Evolutionary conservation across 2,888 invertebrate species (phyloP).

Genomic region (Philopedon plagiatum): DNA sequence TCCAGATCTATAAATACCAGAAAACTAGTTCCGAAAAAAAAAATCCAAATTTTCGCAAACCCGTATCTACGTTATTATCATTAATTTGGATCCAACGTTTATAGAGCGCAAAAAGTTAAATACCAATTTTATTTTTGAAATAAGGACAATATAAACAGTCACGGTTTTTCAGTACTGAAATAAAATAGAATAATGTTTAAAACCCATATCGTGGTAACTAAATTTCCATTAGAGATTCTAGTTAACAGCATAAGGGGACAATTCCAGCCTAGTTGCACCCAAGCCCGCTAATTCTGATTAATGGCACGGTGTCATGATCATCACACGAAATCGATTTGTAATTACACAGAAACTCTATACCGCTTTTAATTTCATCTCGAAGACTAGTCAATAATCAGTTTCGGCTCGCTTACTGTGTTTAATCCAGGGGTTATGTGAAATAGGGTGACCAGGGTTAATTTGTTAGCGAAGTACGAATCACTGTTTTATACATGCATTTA

Average conservation of each 20-base stretch:
- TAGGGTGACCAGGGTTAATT: constrained; percentile 1
- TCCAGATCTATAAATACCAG: too few relatives aligned
- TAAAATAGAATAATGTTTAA: too few relatives aligned
- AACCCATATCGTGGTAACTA: too few relatives aligned
- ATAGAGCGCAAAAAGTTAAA: too few relatives aligned
- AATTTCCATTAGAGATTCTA: constrained; percentile 28
- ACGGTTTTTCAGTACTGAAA: too few relatives aligned
- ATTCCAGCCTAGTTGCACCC: constrained; percentile 38
- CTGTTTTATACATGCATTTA: too few relatives aligned
- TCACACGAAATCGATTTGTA: constrained; percentile 44
- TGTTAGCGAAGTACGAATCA: background rate
- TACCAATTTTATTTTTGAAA: too few relatives aligned
- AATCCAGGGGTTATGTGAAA: background rate
- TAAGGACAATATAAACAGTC: too few relatives aligned
- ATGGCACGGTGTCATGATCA: constrained; percentile 46
- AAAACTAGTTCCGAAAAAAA: too few relatives aligned
- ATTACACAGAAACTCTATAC: constrained; percentile 44
- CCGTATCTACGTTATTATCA: too few relatives aligned
- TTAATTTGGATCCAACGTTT: too few relatives aligned
- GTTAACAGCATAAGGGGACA: constrained; percentile 34
- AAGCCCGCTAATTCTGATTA: constrained; percentile 42
- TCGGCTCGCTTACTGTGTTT: constrained; percentile 8
- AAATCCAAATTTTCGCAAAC: too few relatives aligned
- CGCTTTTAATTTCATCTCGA: constrained; percentile 35
- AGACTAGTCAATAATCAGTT: constrained; percentile 20